Evolutionary conservation across 1,140 invertebrate species (phyloP).

Genomic region (Eumeta japonica): DNA sequence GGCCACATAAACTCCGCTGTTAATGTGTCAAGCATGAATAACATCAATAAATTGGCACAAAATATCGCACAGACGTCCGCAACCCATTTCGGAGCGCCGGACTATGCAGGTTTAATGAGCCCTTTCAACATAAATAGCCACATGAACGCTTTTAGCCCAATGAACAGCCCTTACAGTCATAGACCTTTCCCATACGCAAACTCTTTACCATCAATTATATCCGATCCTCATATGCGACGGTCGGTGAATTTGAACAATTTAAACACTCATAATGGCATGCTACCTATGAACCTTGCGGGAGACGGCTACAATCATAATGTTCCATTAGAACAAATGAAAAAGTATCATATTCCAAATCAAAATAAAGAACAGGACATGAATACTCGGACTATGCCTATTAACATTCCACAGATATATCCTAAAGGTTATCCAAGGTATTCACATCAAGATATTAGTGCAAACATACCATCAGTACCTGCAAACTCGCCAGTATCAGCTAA

Average conservation of each 20-base stretch:
- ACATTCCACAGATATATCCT: conserved; percentile 31
- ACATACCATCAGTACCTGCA: too few species aligned
- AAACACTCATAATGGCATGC: conserved; percentile 22
- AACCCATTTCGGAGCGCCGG: conserved; percentile 22
- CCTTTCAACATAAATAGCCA: conserved; percentile 22
- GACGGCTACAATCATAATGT: too few species aligned
- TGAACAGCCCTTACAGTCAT: too few species aligned
- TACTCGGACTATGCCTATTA: conserved; percentile 20
- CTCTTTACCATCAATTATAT: too few species aligned
- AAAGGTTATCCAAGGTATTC: conserved; percentile 25
- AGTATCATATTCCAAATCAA: too few species aligned
- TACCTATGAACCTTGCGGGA: conserved; percentile 40
- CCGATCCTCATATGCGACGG: too few species aligned
- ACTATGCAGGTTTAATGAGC: conserved; percentile 25
- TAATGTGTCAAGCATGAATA: conserved; percentile 35
- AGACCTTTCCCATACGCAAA: conserved; percentile 28
- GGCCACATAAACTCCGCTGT: conserved; percentile 26
- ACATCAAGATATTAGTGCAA: conserved; percentile 20
- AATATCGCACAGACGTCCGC: conserved; percentile 18
- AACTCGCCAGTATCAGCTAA: too few species aligned
- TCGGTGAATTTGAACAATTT: too few species aligned
- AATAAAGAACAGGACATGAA: too few species aligned
- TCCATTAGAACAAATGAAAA: too few species aligned
- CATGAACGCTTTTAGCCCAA: too few species aligned
- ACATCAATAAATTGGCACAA: conserved; percentile 32